phyloP scores from a whole-genome alignment of 2,888 invertebrate genomes.

The Gari tellinella region DNA sequence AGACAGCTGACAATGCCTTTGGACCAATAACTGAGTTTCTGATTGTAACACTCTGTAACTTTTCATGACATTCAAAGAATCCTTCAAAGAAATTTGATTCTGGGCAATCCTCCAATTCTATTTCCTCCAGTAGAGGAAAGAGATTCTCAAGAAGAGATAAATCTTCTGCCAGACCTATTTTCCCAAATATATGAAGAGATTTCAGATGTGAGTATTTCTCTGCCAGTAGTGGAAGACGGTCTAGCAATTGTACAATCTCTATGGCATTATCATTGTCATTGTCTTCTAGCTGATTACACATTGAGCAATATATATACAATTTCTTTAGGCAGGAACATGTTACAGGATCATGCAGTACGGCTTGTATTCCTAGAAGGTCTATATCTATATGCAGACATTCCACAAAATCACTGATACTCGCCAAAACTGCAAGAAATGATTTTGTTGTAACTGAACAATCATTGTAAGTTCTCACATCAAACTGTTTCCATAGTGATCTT shows the following conservation, averaged over 20 bases:
- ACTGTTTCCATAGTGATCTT: slow-evolving; percentile 51
- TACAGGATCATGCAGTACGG: slow-evolving; percentile 48
- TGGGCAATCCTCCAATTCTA: slow-evolving; percentile 18
- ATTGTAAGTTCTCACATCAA: slow-evolving; percentile 37
- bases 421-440: slow-evolving; percentile 44
- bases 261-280: slow-evolving; percentile 3
- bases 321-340: slow-evolving; percentile 54
- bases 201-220: slow-evolving; percentile 27
- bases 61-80: slow-evolving; percentile 17
- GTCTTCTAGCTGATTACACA: slow-evolving; percentile 1
- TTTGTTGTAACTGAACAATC: slow-evolving; percentile 36
- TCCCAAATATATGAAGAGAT: slow-evolving; percentile 12
- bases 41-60: slow-evolving; percentile 22
- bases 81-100: slow-evolving; percentile 7
- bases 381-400: slow-evolving; percentile 51
- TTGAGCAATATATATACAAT: slow-evolving; percentile 22
- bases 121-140: slow-evolving; percentile 25
- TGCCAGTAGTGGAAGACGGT: slow-evolving; percentile 17
- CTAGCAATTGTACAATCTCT: slow-evolving; percentile 1
- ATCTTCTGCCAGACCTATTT: slow-evolving; percentile 4
- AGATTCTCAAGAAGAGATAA: slow-evolving; percentile 3
- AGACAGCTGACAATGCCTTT: slow-evolving; percentile 6
- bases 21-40: slow-evolving; percentile 14
- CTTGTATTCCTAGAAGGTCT: slow-evolving; percentile 24
- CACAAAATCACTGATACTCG: slow-evolving; percentile 43